These are phyloP conservation scores for Drosophila formosana DNA, from an alignment of 2,888 invertebrate genomes.

Conservation along the genomic window DNA sequence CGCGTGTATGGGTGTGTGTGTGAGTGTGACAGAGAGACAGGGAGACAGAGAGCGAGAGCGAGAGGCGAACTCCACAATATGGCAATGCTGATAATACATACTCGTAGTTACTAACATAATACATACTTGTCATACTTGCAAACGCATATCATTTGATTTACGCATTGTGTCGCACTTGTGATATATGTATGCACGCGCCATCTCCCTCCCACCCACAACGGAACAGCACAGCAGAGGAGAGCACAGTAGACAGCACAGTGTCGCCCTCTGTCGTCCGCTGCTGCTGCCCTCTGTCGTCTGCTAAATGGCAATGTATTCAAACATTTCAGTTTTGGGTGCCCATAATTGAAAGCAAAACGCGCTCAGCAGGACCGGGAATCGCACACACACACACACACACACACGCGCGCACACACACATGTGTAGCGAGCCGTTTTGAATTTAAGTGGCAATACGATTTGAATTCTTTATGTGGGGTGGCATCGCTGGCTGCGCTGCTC, in stretches of 20 bases:
- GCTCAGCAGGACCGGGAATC: conserved; percentile 41
- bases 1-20: conserved; percentile 46
- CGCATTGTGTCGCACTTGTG: conserved; percentile 75
- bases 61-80: conserved; percentile 47
- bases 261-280: conserved; percentile 9
- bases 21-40: conserved; percentile 12
- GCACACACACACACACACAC: conserved; percentile 15
- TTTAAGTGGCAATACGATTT: conserved; percentile 78
- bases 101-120: conserved; percentile 71
- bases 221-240: no score
- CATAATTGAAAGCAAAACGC: conserved; percentile 71
- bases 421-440: conserved; percentile 73
- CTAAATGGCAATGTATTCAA: conserved; percentile 77
- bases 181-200: conserved; percentile 54
- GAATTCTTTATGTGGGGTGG: conserved; percentile 69
- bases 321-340: conserved; percentile 74
- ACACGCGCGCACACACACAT: conserved; percentile 37
- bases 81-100: conserved; percentile 71
- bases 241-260: neutral
- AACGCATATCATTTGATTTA: conserved; percentile 78
- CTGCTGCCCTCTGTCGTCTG: conserved; percentile 40
- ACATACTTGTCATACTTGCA: conserved; percentile 79
- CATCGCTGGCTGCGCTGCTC: conserved; percentile 12
- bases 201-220: no score
- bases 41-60: neutral